Base-by-base conservation (phyloP, 2,797 vertebrate genomes). In the Diceros bicornis region DNA sequence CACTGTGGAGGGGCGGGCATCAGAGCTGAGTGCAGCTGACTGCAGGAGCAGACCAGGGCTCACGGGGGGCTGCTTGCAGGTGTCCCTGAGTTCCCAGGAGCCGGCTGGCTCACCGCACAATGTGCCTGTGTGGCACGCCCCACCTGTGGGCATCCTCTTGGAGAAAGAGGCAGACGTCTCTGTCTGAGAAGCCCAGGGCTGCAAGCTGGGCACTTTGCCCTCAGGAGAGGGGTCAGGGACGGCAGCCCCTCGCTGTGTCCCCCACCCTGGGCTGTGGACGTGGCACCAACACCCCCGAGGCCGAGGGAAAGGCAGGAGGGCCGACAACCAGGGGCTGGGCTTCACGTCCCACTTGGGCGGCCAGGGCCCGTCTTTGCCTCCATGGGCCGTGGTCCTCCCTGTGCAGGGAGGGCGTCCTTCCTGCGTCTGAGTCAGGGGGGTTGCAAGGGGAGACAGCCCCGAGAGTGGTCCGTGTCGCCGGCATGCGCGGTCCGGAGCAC, bases 381-480 rank as follows among this genome's bases (percentile, higher is more conserved):
- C 1, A 21, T 1, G 29, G 50, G 32, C 32, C n/a, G 12, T 2
- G 44, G 29, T 69, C 50, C 62, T 79, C 62, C 34, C 47, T 57
- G 62, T 44, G 62, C 62, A 2, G 29, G 75, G 41, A 1, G 61
- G 64, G 50, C 13, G 20, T n/a, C 29, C 41, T 9, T 87, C 47
- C 64, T 3, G 5, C 44, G n/a, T 90, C 62, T 50, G 10, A 18
- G 62, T 18, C 1, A 0, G 17, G 55, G 81, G 41, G 18, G 5
- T 11, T 14, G 18, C 37, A 4, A 0, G 12, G 29, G 29, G 41
- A 16, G 29, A 64, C 4, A 16, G 61, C 2, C 2, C 27, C 1
- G 7, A 64, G 25, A 5, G 10, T n/a, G 61, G 29, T n/a, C 41
- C 1, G 61, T 5, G 61, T 32, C 0, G 20, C 7, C 2, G 11